A percentile compares a stretch with the other conserved stretches of the same genome.
phyloP scores from a whole-genome alignment of 2,113 vertebrate genomes.

The Dasyurus viverrinus region DNA sequence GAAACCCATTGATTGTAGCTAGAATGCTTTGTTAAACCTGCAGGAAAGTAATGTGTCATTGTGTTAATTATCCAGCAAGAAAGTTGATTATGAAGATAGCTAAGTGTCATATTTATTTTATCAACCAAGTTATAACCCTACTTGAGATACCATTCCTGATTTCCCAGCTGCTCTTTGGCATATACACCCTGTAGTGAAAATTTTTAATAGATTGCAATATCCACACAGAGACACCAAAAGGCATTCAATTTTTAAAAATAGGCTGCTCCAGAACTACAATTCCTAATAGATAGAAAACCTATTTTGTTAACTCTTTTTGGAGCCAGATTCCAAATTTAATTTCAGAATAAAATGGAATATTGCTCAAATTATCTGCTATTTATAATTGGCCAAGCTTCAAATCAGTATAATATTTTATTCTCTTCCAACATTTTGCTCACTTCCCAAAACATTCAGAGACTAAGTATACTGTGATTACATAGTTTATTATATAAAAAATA shows the following conservation, averaged over 20 bases:
- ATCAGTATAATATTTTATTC: neutral
- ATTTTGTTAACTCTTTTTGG: neutral
- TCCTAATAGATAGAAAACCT: neutral
- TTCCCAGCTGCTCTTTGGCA: neutral
- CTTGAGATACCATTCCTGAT: neutral
- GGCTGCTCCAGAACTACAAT: neutral
- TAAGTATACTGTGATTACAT: neutral
- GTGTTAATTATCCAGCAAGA: neutral
- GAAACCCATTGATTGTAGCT: neutral
- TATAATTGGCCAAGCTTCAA: neutral
- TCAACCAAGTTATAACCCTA: neutral
- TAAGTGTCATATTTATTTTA: neutral
- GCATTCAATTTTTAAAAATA: neutral
- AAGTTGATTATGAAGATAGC: neutral
- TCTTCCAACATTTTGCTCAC: neutral
- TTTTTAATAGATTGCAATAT: neutral
- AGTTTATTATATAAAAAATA: neutral
- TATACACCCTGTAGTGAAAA: too few species aligned
- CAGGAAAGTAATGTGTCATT: neutral
- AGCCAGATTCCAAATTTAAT: neutral
- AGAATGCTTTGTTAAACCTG: neutral
- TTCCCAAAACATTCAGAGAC: neutral
- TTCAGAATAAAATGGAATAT: neutral
- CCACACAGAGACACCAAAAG: neutral
- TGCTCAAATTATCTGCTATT: neutral